Conservation (phyloP, 2,113 vertebrate genomes). For the Paradoxurus hermaphroditus region DNA sequence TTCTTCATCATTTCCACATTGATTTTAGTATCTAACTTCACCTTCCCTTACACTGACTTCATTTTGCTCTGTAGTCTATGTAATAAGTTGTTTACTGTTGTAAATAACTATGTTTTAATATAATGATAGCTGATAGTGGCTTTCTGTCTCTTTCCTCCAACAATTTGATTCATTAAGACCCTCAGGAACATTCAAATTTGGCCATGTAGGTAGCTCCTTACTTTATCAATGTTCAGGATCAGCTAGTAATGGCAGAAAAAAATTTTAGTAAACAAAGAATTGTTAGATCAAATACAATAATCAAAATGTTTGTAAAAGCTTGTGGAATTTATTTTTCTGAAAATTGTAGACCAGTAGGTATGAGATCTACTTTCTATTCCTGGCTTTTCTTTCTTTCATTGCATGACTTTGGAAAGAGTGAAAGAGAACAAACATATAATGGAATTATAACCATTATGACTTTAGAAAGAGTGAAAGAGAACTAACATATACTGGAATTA, state of each 20-base stretch:
- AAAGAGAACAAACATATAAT: not conserved
- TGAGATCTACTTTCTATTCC: not conserved
- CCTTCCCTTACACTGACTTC: not conserved
- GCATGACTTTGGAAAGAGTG: not conserved
- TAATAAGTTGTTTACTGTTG: not conserved
- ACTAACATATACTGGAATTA: not conserved
- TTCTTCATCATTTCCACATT: not conserved
- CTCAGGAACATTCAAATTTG: not conserved
- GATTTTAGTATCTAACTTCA: not conserved
- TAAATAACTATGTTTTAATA: not conserved
- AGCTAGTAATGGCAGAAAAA: not conserved
- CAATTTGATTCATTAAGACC: not conserved
- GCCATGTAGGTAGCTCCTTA: not conserved
- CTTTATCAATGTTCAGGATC: not conserved
- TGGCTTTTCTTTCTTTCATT: not conserved
- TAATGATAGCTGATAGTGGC: not conserved
- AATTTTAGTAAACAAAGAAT: not conserved
- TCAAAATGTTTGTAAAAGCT: not conserved
- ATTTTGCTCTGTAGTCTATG: not conserved
- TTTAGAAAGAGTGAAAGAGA: not conserved
- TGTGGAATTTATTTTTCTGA: not conserved
- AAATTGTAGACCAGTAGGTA: not conserved
- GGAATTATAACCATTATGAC: not conserved
- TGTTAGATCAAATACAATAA: not conserved
- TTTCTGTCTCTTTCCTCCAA: not conserved